Percentiles rank a stretch among this genome's conserved stretches.
phyloP scores from a whole-genome alignment of 53 echinoderm and acorn worm species.

The Echinometra lucunter region DNA sequence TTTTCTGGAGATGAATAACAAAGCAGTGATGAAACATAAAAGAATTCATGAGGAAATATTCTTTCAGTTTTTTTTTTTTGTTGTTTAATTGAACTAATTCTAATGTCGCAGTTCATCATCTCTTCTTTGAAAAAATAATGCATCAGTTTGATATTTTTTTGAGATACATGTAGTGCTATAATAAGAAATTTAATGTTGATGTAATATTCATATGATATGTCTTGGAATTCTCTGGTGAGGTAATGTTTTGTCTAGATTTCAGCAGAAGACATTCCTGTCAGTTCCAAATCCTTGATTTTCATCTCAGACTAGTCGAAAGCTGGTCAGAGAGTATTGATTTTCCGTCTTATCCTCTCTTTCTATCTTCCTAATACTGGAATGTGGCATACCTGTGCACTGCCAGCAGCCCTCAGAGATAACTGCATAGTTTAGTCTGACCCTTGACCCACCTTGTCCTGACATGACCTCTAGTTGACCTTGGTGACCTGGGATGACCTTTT shows the following conservation, averaged over 20 bases:
- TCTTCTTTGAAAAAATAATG: no score
- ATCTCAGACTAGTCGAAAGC: neutral
- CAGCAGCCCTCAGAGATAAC: conserved; percentile 22
- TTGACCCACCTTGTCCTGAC: conserved; percentile 54
- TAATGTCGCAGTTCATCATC: no score
- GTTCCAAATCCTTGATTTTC: neutral
- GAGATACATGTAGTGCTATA: no score
- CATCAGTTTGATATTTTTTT: no score
- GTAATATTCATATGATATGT: neutral
- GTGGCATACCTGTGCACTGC: conserved; percentile 24
- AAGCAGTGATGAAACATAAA: no score
- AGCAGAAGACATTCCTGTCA: neutral
- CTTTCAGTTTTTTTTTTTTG: no score
- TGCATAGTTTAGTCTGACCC: conserved; percentile 50
- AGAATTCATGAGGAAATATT: no score
- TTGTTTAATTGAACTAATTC: no score
- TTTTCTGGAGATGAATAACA: no score
- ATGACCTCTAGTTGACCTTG: conserved; percentile 46
- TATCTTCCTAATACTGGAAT: conserved; percentile 40
- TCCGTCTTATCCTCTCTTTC: neutral
- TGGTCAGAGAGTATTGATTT: conserved; percentile 37
- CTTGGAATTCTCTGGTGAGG: neutral
- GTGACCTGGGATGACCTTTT: conserved; percentile 54
- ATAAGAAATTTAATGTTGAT: no score
- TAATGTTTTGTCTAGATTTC: neutral